A percentile compares a stretch with the other conserved stretches of the same genome.
Evolutionary conservation across 2,888 invertebrate species (phyloP).

Genomic region (Malthinus flaveolus): DNA sequence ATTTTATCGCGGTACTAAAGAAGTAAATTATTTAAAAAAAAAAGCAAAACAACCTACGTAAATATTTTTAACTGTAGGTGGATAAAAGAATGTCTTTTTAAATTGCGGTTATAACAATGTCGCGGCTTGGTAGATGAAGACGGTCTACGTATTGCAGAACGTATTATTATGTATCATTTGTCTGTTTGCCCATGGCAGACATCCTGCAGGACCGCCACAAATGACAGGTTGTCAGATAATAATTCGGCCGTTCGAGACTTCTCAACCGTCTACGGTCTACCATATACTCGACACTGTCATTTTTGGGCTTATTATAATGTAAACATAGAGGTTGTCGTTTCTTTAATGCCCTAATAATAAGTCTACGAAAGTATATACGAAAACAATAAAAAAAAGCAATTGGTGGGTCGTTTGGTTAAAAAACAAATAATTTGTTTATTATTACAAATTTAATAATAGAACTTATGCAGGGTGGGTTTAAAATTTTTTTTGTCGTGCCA

Average conservation of each 20-base stretch:
- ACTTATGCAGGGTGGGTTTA: too few relatives aligned
- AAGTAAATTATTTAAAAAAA: too few relatives aligned
- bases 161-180: conserved; percentile 47
- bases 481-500: too few relatives aligned
- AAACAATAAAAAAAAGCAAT: too few relatives aligned
- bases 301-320: conserved; percentile 24
- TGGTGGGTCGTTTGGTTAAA: too few relatives aligned
- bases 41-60: neutral
- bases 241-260: conserved; percentile 33
- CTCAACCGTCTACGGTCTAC: conserved; percentile 10
- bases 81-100: conserved; percentile 15
- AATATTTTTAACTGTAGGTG: conserved; percentile 2
- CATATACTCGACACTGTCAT: conserved; percentile 28
- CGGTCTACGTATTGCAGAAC: conserved; percentile 34
- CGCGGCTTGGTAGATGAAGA: conserved; percentile 31
- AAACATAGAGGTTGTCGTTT: conserved; percentile 20
- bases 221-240: conserved; percentile 42
- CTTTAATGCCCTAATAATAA: conserved; percentile 5
- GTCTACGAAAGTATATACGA: neutral
- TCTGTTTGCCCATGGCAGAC: conserved; percentile 40
- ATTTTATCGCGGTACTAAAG: too few relatives aligned
- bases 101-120: conserved; percentile 18
- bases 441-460: too few relatives aligned
- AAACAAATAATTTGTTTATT: too few relatives aligned
- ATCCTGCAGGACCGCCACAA: conserved; percentile 45